Conservation (phyloP, 2,113 vertebrate genomes). For the Hippolais icterina region DNA sequence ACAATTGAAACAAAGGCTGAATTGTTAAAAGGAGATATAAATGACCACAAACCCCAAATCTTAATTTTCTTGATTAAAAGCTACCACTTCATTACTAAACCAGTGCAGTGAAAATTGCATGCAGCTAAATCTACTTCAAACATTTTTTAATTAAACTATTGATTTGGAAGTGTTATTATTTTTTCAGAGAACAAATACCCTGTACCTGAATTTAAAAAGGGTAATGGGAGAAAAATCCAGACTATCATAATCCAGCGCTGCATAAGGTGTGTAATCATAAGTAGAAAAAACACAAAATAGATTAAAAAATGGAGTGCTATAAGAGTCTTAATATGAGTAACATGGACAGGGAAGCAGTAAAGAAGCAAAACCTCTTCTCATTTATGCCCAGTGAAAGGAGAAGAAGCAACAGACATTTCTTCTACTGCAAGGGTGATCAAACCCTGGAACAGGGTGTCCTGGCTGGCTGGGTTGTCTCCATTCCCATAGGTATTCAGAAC, state of each 20-base stretch:
- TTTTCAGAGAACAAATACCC: neutral
- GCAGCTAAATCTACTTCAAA: neutral
- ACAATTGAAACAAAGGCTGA: neutral
- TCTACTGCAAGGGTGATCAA: neutral
- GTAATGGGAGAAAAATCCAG: neutral
- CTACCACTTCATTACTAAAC: neutral
- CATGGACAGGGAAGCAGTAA: neutral
- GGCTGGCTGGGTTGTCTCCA: neutral
- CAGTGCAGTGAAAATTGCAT: neutral
- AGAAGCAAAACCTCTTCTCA: neutral
- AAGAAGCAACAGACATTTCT: neutral
- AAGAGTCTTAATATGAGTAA: neutral
- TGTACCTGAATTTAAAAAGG: neutral
- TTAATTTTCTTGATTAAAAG: neutral
- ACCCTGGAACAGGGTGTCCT: neutral
- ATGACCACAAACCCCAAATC: neutral
- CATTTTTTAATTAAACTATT: neutral
- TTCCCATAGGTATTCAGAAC: neutral
- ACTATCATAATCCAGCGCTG: neutral
- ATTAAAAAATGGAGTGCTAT: rapidly evolving
- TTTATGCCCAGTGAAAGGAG: neutral
- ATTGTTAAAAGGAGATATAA: neutral
- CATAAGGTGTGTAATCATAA: neutral
- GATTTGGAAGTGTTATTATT: neutral
- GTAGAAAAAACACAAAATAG: neutral